Conservation (phyloP, 2,797 vertebrate genomes). For the Sorex maritimensis region DNA sequence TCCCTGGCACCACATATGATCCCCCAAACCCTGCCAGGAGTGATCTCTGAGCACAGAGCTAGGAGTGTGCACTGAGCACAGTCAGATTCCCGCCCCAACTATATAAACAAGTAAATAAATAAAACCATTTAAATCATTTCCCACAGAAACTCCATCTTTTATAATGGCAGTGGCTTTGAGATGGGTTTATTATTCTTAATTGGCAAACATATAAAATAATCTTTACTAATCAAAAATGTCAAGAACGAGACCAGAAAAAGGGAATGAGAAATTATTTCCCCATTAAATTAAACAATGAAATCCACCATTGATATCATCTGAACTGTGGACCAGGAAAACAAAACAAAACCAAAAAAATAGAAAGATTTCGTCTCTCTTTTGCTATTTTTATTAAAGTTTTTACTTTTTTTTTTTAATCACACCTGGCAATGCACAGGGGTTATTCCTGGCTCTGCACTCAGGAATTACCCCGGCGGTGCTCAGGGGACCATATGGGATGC, state of each 20-base stretch:
- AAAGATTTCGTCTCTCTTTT: background rate
- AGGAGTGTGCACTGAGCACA: too few species aligned
- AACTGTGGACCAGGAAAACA: background rate
- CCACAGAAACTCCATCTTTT: background rate
- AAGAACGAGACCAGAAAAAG: background rate
- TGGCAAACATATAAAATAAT: constrained; percentile 13
- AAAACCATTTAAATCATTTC: background rate
- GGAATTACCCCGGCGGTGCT: too few species aligned
- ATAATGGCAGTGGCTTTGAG: background rate
- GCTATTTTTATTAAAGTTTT: constrained; percentile 1
- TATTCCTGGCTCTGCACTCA: too few species aligned
- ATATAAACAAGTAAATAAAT: too few species aligned
- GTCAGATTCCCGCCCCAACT: too few species aligned
- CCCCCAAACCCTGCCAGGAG: too few species aligned
- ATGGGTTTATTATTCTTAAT: background rate
- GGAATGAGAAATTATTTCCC: background rate
- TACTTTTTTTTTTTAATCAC: background rate
- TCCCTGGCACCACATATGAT: too few species aligned
- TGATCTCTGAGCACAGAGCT: too few species aligned
- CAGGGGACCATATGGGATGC: too few species aligned
- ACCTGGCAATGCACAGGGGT: too few species aligned
- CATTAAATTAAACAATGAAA: constrained; percentile 41
- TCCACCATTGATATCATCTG: background rate
- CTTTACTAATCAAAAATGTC: background rate
- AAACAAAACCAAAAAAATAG: too few species aligned